phyloP scores from a whole-genome alignment of 2,797 vertebrate genomes.

The Rhabdophis nuchalis region DNA sequence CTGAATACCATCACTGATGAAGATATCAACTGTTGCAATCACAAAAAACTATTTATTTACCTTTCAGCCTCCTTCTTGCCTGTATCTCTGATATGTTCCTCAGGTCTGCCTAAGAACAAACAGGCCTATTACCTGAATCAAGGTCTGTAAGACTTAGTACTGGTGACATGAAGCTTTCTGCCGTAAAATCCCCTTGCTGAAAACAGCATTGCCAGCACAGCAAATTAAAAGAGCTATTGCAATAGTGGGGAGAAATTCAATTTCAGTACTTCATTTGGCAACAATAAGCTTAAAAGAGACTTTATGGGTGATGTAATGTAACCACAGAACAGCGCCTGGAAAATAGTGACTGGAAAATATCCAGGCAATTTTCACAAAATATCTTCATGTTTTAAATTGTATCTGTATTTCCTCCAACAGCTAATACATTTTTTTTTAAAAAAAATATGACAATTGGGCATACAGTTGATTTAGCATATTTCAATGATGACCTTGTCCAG shows the following conservation, averaged over 20 bases:
- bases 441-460: not conserved
- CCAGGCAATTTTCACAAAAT: not conserved
- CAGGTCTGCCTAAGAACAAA: not conserved
- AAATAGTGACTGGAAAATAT: not conserved
- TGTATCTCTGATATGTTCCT: not conserved
- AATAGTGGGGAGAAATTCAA: not conserved
- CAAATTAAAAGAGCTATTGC: not conserved
- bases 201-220: not conserved
- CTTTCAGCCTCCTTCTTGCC: not conserved
- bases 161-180: not conserved
- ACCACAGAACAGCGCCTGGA: not conserved
- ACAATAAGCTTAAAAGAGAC: not conserved
- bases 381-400: constrained; percentile 3
- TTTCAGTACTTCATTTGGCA: not conserved
- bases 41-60: not conserved
- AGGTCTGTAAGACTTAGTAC: not conserved
- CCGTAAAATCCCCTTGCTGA: not conserved
- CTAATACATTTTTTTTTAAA: not conserved
- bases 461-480: not conserved
- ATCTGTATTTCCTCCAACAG: not conserved
- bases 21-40: not conserved
- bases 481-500: not conserved
- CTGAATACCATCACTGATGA: too few relatives aligned
- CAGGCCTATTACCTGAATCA: not conserved
- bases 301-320: not conserved